Conservation (phyloP, 1,140 invertebrate genomes). For the Drosophila hydei region DNA sequence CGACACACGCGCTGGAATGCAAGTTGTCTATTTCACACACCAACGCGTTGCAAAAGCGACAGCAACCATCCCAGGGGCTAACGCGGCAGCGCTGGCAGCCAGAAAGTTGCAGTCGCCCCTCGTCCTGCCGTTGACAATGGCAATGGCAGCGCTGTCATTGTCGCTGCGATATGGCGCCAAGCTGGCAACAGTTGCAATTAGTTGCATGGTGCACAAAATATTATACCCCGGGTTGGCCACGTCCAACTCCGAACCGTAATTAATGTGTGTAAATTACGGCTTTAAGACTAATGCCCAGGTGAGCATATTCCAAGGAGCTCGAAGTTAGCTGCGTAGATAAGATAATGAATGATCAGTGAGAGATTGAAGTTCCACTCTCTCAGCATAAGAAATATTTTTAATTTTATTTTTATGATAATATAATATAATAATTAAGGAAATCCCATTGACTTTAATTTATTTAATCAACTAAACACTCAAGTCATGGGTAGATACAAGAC, state of each 20-base stretch:
- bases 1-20: slow-evolving; percentile 37
- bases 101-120: neutral
- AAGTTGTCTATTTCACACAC: slow-evolving; percentile 77
- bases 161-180: slow-evolving; percentile 60
- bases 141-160: slow-evolving; percentile 42
- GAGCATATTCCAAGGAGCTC: neutral
- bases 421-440: too few relatives aligned
- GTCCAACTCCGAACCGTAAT: slow-evolving; percentile 49
- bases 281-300: slow-evolving; percentile 27
- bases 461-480: too few relatives aligned
- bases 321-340: neutral
- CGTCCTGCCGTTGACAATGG: neutral
- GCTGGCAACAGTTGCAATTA: slow-evolving; percentile 70
- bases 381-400: too few relatives aligned
- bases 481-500: too few relatives aligned
- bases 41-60: slow-evolving; percentile 58
- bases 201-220: slow-evolving; percentile 67
- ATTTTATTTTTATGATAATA: too few relatives aligned
- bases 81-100: slow-evolving; percentile 7
- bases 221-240: slow-evolving; percentile 27
- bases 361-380: too few relatives aligned
- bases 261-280: slow-evolving; percentile 64
- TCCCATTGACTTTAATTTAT: too few relatives aligned
- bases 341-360: too few relatives aligned
- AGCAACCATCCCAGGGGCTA: slow-evolving; percentile 20